Conservation (phyloP, 2,113 vertebrate genomes). For the Athene noctua region DNA sequence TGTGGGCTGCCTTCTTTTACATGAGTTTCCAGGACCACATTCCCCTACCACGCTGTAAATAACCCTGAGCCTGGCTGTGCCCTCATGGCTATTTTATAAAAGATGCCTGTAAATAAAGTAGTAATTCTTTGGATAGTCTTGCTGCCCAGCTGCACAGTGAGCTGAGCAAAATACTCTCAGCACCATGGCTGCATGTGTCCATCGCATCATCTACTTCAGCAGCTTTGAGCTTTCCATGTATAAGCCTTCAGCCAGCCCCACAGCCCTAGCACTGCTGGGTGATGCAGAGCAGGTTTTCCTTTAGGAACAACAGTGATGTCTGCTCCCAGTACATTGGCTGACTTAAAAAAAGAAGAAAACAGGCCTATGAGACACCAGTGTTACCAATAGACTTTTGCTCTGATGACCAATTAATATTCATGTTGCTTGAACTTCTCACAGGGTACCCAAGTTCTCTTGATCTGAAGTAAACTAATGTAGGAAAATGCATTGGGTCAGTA, state of each 20-base stretch:
- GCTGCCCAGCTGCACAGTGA: background rate
- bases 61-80: background rate
- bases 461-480: background rate
- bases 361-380: background rate
- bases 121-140: background rate
- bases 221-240: background rate
- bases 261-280: background rate
- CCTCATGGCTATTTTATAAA: background rate
- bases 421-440: background rate
- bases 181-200: background rate
- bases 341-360: background rate
- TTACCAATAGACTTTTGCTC: background rate
- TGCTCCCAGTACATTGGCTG: background rate
- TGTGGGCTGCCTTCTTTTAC: background rate
- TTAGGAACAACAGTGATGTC: background rate
- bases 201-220: background rate
- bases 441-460: background rate
- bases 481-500: background rate
- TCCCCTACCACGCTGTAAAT: background rate
- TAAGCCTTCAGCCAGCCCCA: background rate
- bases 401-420: background rate
- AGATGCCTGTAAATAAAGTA: background rate
- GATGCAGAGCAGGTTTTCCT: background rate
- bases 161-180: background rate
- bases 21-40: background rate